A percentile compares a stretch with the other conserved stretches of the same genome.
Conservation (phyloP, 2,797 vertebrate genomes). For the Ctenopoma kingsleyae region DNA sequence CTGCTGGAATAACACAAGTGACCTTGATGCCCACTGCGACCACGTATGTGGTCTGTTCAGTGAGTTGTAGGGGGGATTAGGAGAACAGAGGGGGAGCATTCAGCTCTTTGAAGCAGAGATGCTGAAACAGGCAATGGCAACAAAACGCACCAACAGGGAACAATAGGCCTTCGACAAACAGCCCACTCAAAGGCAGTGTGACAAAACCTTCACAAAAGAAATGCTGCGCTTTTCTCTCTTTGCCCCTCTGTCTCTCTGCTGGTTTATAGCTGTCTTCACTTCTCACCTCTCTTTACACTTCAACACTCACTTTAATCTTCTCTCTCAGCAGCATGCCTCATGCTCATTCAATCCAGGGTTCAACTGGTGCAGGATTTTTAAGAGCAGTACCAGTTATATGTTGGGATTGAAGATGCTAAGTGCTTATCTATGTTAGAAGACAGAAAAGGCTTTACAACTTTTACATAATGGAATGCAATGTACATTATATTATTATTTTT, state of each 20-base stretch:
- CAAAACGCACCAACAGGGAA: conserved; percentile 64
- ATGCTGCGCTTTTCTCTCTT: conserved; percentile 61
- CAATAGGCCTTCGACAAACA: conserved; percentile 66
- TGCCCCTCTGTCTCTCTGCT: conserved; percentile 17
- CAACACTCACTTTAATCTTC: conserved; percentile 6
- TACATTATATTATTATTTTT: neutral
- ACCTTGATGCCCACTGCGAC: conserved; percentile 47
- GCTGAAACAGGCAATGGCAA: conserved; percentile 75
- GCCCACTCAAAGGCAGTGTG: conserved; percentile 54
- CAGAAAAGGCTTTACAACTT: too few relatives aligned
- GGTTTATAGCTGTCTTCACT: conserved; percentile 48
- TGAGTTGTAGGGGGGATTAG: conserved; percentile 63
- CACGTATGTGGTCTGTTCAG: conserved; percentile 29
- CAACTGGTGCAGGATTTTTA: conserved; percentile 8
- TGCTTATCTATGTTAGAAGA: neutral
- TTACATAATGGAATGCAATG: too few relatives aligned
- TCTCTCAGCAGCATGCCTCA: conserved; percentile 5
- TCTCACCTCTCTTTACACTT: conserved; percentile 23
- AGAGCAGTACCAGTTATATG: conserved; percentile 10
- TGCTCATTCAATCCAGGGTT: conserved; percentile 12
- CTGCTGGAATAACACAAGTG: conserved; percentile 58
- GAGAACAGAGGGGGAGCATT: conserved; percentile 59
- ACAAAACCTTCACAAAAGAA: conserved; percentile 72
- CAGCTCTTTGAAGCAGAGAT: conserved; percentile 72
- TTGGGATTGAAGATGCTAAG: neutral